phyloP scores from a whole-genome alignment of 2,888 invertebrate species.

The Chrysolina americana region DNA sequence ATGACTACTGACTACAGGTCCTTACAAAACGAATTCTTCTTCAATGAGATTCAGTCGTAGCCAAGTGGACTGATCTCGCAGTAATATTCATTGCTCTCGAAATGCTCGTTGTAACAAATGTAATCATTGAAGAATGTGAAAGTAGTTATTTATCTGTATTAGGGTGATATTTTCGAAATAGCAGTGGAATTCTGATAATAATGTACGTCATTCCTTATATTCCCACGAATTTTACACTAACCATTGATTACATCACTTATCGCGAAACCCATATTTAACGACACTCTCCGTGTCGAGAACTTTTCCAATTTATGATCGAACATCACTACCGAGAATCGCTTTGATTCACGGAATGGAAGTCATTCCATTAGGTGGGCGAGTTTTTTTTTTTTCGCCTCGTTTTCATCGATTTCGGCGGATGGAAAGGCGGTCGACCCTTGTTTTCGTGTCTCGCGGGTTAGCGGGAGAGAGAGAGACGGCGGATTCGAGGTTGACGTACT shows the following conservation, averaged over 20 bases:
- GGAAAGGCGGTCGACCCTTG: background rate
- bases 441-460: slow-evolving; percentile 12
- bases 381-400: slow-evolving; percentile 15
- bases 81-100: too few relatives aligned
- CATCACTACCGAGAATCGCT: slow-evolving; percentile 13
- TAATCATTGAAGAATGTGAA: too few relatives aligned
- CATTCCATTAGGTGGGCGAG: background rate
- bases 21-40: too few relatives aligned
- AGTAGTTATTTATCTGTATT: too few relatives aligned
- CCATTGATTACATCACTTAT: background rate
- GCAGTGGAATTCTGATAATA: background rate
- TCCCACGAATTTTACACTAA: background rate
- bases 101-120: too few relatives aligned
- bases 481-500: background rate
- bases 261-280: slow-evolving; percentile 1
- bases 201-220: too few relatives aligned
- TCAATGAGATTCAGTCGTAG: too few relatives aligned
- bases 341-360: slow-evolving; percentile 2
- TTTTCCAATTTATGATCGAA: slow-evolving; percentile 13
- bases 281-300: background rate
- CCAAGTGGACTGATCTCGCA: too few relatives aligned
- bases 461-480: background rate
- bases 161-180: too few relatives aligned
- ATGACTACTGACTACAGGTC: too few relatives aligned
- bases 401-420: background rate